Base-by-base conservation (phyloP, 2,888 invertebrate genomes). In the Drosophila putrida region DNA sequence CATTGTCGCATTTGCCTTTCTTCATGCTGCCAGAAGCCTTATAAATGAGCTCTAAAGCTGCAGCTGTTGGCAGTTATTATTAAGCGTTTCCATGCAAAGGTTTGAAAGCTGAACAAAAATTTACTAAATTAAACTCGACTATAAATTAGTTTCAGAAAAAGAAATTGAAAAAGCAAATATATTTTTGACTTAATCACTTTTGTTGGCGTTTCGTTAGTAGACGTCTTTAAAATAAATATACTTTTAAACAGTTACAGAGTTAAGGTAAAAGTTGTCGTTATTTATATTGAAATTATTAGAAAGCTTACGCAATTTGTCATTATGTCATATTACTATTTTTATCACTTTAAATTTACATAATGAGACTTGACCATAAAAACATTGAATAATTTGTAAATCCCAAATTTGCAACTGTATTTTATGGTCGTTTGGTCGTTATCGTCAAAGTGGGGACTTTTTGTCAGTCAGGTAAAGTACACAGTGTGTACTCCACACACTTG, bases 1-100 rank as follows among this genome's bases (percentile, higher is more conserved):
- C 74, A 79, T 81, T 80, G 82, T 81, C 80, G 72, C 77, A 67
- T 71, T 73, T 50, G 63, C 71, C 49, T 59, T 62, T 9, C 62
- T 25, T 44, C 44, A 2, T 10, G 62, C 53, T 2, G 0, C 27
- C 8, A 13, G 20, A 64, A 66, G 65, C 63, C 58, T 66, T 64
- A 76, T 63, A 64, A 78, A 65, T 68, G 63, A 63, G 49, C 43
- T 55, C 20, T 9, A 63, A 63, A 41, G 41, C 63, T 36, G n/a
- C 43, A 6, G 10, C 6, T 36, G 5, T 20, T 73, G 60, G 3
- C 49, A 66, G 53, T 27, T 59, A 39, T 20, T 38, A 54, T 25
- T n/a, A 50, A 59, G 31, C 10, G 31, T 20, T 20, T 25, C 6
- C 43, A 38, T n/a, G 25, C 11, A 6, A 28, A n/a, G 5, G 6